Percentiles rank a stretch among this genome's conserved stretches.
phyloP scores from a whole-genome alignment of 2,797 vertebrate species.

The Propithecus perrieri region DNA sequence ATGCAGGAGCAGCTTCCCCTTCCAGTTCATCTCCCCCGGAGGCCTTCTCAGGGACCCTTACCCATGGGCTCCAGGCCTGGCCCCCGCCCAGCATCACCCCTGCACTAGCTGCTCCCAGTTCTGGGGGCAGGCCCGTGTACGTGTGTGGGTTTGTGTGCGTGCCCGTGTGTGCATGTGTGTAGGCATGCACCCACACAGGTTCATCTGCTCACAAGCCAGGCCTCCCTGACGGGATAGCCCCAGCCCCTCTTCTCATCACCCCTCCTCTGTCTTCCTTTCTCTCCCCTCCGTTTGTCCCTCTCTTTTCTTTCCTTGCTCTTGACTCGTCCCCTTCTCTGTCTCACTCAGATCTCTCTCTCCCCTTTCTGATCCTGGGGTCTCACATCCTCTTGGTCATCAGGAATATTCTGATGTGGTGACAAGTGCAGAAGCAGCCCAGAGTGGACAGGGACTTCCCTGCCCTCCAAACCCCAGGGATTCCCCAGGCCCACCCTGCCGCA shows the following conservation, averaged over 20 bases:
- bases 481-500: not conserved
- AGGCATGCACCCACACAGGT: not conserved
- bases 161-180: accelerated
- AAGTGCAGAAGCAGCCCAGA: not conserved
- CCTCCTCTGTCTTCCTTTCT: not conserved
- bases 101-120: not conserved
- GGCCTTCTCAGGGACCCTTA: not conserved
- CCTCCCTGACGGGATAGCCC: not conserved
- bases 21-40: accelerated
- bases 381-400: accelerated
- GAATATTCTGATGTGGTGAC: not conserved
- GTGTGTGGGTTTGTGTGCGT: not conserved
- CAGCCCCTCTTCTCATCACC: not conserved
- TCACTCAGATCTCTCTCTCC: not conserved
- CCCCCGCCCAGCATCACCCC: not conserved
- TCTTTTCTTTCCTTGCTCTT: not conserved
- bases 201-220: not conserved
- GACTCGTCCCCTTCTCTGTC: not conserved
- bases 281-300: not conserved
- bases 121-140: not conserved
- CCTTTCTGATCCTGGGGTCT: not conserved
- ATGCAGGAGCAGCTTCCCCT: not conserved
- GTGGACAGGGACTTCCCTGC: not conserved
- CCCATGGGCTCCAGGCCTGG: not conserved
- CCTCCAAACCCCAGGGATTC: not conserved